Evolutionary conservation across 2,113 vertebrate genomes (phyloP).

Genomic region (Pterocles burchelli): DNA sequence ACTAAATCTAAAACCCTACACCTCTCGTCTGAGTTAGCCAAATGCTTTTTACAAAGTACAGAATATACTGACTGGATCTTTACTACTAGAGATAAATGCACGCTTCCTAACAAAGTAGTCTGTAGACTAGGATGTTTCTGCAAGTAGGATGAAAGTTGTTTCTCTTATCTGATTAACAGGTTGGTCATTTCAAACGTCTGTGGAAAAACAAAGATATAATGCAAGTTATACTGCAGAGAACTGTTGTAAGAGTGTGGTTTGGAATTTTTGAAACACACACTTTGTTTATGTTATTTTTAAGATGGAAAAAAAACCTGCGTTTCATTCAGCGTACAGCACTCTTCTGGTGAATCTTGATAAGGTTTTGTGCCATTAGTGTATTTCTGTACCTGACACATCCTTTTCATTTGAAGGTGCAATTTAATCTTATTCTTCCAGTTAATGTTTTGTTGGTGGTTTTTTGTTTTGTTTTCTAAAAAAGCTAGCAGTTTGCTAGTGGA

Average conservation of each 20-base stretch:
- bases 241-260: conserved; percentile 2
- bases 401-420: conserved; percentile 57
- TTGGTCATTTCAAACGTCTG: conserved; percentile 18
- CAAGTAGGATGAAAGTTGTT: conserved; percentile 8
- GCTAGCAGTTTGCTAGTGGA: not conserved
- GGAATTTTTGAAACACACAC: conserved; percentile 14
- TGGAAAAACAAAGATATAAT: not conserved
- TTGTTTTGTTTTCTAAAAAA: not conserved
- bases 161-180: not conserved
- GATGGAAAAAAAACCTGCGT: not conserved
- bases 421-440: conserved; percentile 61
- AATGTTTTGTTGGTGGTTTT: not conserved
- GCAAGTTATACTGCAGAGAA: conserved; percentile 33
- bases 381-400: not conserved
- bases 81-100: conserved; percentile 30
- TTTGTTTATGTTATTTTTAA: conserved; percentile 13
- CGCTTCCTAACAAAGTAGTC: conserved; percentile 31
- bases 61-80: conserved; percentile 56
- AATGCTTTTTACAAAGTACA: conserved; percentile 67
- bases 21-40: conserved; percentile 20
- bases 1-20: conserved; percentile 42
- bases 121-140: conserved; percentile 34
- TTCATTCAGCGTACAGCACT: not conserved
- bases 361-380: not conserved
- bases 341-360: not conserved